A percentile compares a stretch with the other conserved stretches of the same genome.
phyloP scores from a whole-genome alignment of 2,797 vertebrate species.

The Vipera ursinii region DNA sequence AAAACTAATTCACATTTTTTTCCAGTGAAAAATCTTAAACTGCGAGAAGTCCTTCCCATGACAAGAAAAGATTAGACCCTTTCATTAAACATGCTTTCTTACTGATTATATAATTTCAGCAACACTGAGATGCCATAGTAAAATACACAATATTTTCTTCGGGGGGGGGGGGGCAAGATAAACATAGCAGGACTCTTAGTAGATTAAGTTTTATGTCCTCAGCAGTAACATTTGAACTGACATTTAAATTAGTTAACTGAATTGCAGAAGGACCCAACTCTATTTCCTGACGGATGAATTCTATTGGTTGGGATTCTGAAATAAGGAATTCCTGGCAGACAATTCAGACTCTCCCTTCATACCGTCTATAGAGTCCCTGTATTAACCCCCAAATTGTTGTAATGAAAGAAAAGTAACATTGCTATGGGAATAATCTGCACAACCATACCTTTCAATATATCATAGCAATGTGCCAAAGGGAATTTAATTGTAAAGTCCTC shows the following conservation, averaged over 20 bases:
- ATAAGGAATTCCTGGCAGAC: not conserved
- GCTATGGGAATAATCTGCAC: not conserved
- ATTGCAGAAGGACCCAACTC: not conserved
- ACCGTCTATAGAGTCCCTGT: not conserved
- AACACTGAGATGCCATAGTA: not conserved
- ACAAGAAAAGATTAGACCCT: not conserved
- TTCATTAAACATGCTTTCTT: not conserved
- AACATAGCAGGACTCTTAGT: not conserved
- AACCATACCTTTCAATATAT: not conserved
- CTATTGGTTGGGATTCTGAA: not conserved
- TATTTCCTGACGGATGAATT: not conserved
- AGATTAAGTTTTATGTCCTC: not conserved
- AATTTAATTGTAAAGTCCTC: slow-evolving; percentile 21
- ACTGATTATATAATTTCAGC: not conserved
- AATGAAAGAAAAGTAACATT: not conserved
- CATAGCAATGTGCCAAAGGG: slow-evolving; percentile 14
- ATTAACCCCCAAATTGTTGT: not conserved
- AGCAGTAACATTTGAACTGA: not conserved
- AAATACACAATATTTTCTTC: not conserved
- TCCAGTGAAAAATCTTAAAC: not conserved
- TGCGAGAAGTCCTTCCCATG: not conserved
- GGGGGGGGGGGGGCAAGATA: not conserved
- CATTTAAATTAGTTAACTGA: not conserved
- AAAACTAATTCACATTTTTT: not conserved
- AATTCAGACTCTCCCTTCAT: not conserved